Evolutionary conservation across 2,797 vertebrate genomes (phyloP).

Genomic region (Heteromormyrus szaboi): DNA sequence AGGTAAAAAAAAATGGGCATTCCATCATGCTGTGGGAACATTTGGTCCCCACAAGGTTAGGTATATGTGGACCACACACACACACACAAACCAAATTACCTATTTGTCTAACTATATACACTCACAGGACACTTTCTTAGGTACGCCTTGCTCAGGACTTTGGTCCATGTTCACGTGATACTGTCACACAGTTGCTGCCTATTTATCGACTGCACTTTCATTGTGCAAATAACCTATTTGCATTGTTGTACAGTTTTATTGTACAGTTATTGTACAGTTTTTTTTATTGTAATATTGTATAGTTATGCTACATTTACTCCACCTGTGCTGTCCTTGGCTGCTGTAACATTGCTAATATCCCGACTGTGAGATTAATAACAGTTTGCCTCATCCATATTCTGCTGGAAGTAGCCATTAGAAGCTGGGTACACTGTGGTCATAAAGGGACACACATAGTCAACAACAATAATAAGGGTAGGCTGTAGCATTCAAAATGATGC

Average conservation of each 20-base stretch:
- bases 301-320: background rate
- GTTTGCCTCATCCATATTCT: background rate
- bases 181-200: background rate
- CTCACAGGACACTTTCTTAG: background rate
- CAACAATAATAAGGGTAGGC: background rate
- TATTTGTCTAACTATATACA: background rate
- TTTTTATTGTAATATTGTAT: background rate
- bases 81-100: background rate
- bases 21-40: background rate
- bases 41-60: background rate
- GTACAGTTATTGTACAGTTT: background rate
- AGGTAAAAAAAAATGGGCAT: background rate
- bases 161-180: background rate
- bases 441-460: background rate
- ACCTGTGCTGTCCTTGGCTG: background rate
- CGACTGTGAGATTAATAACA: background rate
- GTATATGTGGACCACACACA: background rate
- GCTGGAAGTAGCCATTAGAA: background rate
- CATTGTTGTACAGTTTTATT: background rate
- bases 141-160: background rate
- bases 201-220: background rate
- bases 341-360: background rate
- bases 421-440: background rate
- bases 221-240: background rate
- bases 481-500: background rate